These are phyloP conservation scores for Limnodromus scolopaceus DNA, from an alignment of 2,797 vertebrate species.

Conservation along the genomic window DNA sequence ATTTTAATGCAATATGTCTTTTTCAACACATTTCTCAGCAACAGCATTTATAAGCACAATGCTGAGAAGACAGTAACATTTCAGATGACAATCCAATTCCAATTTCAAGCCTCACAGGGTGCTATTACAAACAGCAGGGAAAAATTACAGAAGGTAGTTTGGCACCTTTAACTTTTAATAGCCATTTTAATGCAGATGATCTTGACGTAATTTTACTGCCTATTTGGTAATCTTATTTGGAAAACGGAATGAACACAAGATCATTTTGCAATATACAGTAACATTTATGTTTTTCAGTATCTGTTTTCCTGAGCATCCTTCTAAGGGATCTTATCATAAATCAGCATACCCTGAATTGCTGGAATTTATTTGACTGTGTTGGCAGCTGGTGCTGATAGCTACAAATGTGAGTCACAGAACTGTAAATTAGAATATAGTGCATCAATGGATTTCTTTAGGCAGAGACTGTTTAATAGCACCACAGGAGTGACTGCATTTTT, in stretches of 20 bases:
- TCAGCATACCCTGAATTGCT: slow-evolving; percentile 32
- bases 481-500: slow-evolving; percentile 26
- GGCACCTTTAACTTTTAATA: slow-evolving; percentile 62
- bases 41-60: not conserved
- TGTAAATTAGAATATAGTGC: slow-evolving; percentile 57
- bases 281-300: not conserved
- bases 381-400: slow-evolving; percentile 58
- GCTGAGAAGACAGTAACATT: not conserved
- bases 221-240: slow-evolving; percentile 51
- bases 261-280: slow-evolving; percentile 7
- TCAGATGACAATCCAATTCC: slow-evolving; percentile 52
- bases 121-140: slow-evolving; percentile 56
- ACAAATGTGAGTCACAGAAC: slow-evolving; percentile 57
- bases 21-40: not conserved
- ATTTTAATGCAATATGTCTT: not conserved
- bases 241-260: slow-evolving; percentile 2
- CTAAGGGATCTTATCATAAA: slow-evolving; percentile 59
- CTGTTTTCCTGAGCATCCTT: slow-evolving; percentile 46
- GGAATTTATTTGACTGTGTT: slow-evolving; percentile 51
- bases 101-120: slow-evolving; percentile 69
- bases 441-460: slow-evolving; percentile 41
- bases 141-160: slow-evolving; percentile 41
- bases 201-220: slow-evolving; percentile 53
- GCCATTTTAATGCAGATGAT: slow-evolving; percentile 55
- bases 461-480: slow-evolving; percentile 15